These are phyloP conservation scores for Plutomurus gul DNA, from an alignment of 1,140 invertebrate genomes.

Conservation along the genomic window DNA sequence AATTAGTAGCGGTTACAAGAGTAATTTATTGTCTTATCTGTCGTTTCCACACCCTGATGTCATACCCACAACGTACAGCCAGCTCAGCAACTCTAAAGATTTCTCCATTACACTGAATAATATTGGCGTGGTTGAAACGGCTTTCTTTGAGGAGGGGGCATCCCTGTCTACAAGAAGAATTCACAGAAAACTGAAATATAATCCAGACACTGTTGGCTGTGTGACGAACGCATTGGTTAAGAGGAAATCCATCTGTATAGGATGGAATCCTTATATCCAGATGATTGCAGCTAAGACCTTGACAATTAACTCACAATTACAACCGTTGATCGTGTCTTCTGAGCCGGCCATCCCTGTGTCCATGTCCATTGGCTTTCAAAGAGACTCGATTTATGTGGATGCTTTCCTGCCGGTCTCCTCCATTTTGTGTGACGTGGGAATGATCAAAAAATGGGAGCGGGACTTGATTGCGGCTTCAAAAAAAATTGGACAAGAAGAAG, in stretches of 20 bases:
- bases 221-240: not conserved
- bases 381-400: not conserved
- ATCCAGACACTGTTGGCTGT: not conserved
- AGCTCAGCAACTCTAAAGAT: not conserved
- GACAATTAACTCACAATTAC: not conserved
- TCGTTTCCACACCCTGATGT: not conserved
- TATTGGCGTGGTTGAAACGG: not conserved
- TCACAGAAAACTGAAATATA: not conserved
- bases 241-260: not conserved
- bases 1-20: constrained; percentile 5
- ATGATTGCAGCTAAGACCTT: not conserved
- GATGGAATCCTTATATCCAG: not conserved
- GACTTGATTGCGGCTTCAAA: not conserved
- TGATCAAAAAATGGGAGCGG: not conserved
- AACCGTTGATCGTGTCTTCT: not conserved
- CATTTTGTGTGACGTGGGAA: not conserved
- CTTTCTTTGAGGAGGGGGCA: not conserved
- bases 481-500: not conserved
- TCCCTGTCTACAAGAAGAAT: not conserved
- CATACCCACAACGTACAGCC: not conserved
- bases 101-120: not conserved
- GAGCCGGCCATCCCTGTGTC: not conserved
- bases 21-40: constrained; percentile 28
- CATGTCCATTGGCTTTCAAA: not conserved
- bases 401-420: not conserved